Percentiles rank a stretch among this genome's conserved stretches.
phyloP scores from a whole-genome alignment of 2,113 vertebrate species.

The Aspiorhynchus laticeps region DNA sequence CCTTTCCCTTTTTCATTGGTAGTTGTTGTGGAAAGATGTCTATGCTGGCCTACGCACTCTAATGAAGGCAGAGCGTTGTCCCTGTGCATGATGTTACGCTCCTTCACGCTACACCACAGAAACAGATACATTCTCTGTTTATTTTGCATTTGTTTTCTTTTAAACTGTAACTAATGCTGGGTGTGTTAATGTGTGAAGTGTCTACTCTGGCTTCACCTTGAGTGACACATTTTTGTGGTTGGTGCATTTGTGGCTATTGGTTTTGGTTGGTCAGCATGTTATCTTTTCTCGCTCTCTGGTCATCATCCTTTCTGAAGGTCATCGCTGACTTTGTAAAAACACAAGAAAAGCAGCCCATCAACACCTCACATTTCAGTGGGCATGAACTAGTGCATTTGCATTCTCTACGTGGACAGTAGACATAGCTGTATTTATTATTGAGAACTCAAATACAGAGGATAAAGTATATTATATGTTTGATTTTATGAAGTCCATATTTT shows the following conservation, averaged over 20 bases:
- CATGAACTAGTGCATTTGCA: constrained; percentile 27
- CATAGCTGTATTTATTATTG: neutral
- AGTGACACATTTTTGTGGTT: neutral
- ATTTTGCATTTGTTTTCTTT: constrained; percentile 10
- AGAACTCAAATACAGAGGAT: neutral
- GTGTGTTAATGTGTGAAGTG: constrained; percentile 1
- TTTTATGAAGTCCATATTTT: neutral
- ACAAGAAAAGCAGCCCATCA: constrained; percentile 33
- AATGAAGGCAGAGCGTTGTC: constrained; percentile 31
- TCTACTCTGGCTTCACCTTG: neutral
- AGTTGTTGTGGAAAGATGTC: constrained; percentile 54
- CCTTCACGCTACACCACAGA: neutral
- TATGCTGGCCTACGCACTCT: constrained; percentile 5
- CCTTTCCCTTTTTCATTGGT: constrained; percentile 24
- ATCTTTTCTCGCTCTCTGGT: neutral
- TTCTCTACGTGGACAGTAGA: constrained; percentile 42
- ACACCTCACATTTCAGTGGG: neutral
- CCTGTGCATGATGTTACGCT: neutral
- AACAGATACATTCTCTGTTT: neutral
- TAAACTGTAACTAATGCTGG: neutral
- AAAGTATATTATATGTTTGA: neutral
- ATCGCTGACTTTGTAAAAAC: neutral
- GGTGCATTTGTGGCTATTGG: constrained; percentile 11
- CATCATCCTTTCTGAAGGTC: constrained; percentile 27
- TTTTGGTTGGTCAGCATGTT: constrained; percentile 35